These are phyloP conservation scores for Mythimna lalbum DNA, from an alignment of 2,888 invertebrate species.

Conservation along the genomic window DNA sequence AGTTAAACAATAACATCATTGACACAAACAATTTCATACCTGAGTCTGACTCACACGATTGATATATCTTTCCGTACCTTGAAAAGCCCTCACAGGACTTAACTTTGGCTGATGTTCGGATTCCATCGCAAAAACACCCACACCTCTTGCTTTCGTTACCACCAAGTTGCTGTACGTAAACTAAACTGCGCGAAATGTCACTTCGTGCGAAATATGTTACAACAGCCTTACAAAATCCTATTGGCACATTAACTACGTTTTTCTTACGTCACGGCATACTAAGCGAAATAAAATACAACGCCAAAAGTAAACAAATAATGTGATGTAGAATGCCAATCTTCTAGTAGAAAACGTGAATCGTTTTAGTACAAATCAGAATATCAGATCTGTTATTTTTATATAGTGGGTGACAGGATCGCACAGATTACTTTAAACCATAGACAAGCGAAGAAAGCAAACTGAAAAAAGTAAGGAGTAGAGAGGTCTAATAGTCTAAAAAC, in stretches of 20 bases:
- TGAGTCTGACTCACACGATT: slow-evolving; percentile 26
- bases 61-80: slow-evolving; percentile 74
- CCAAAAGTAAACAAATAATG: slow-evolving; percentile 53
- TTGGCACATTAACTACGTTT: slow-evolving; percentile 55
- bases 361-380: slow-evolving; percentile 14
- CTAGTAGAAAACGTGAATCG: slow-evolving; percentile 17
- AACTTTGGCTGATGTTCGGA: slow-evolving; percentile 84
- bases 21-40: slow-evolving; percentile 29
- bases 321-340: slow-evolving; percentile 32
- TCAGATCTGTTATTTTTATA: slow-evolving; percentile 32
- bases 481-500: too few species aligned
- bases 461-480: background rate
- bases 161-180: slow-evolving; percentile 51
- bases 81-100: slow-evolving; percentile 85
- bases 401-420: slow-evolving; percentile 34
- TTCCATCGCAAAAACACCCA: slow-evolving; percentile 75
- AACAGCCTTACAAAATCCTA: slow-evolving; percentile 45
- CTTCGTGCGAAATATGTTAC: slow-evolving; percentile 46
- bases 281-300: slow-evolving; percentile 34
- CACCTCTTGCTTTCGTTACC: slow-evolving; percentile 56
- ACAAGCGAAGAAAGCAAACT: background rate
- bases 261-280: slow-evolving; percentile 45
- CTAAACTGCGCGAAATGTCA: slow-evolving; percentile 60
- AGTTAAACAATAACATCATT: slow-evolving; percentile 57
- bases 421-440: slow-evolving; percentile 5